phyloP scores from a whole-genome alignment of 2,113 vertebrate species.

The Herpetotheres cachinnans region DNA sequence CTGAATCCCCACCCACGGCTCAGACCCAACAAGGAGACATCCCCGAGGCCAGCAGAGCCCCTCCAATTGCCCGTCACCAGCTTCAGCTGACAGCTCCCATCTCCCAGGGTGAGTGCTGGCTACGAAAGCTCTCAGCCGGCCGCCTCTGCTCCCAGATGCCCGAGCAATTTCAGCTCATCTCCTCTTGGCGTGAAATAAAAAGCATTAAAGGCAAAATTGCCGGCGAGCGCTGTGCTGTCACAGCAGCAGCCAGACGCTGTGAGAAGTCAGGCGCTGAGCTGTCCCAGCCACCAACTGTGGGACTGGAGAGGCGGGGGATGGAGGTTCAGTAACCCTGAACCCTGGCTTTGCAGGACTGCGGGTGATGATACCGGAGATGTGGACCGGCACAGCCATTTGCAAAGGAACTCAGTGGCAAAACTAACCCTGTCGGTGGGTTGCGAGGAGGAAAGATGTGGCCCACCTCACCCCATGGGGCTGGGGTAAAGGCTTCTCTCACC shows the following conservation, averaged over 20 bases:
- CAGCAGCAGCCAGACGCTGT: not conserved
- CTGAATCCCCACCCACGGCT: not conserved
- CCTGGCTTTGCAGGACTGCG: not conserved
- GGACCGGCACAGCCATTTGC: not conserved
- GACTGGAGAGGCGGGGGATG: not conserved
- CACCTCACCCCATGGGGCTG: not conserved
- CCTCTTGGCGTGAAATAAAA: not conserved
- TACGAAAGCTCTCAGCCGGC: not conserved
- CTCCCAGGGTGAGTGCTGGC: rapidly evolving
- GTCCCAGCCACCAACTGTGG: not conserved
- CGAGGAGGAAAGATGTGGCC: not conserved
- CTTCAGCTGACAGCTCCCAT: not conserved
- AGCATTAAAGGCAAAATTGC: not conserved
- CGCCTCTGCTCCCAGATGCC: not conserved
- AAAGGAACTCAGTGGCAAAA: not conserved
- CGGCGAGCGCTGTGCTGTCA: not conserved
- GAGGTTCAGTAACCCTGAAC: not conserved
- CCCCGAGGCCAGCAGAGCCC: not conserved
- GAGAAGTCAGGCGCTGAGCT: not conserved
- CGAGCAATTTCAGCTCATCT: not conserved
- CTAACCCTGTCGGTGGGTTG: not conserved
- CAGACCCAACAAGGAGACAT: not conserved
- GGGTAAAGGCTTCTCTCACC: not conserved
- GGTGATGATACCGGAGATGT: not conserved
- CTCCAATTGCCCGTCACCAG: not conserved